Percentiles rank a stretch among this genome's conserved stretches.
These are phyloP conservation scores for Poeciliopsis presidionis DNA, from an alignment of 2,797 vertebrate genomes.

Conservation along the genomic window DNA sequence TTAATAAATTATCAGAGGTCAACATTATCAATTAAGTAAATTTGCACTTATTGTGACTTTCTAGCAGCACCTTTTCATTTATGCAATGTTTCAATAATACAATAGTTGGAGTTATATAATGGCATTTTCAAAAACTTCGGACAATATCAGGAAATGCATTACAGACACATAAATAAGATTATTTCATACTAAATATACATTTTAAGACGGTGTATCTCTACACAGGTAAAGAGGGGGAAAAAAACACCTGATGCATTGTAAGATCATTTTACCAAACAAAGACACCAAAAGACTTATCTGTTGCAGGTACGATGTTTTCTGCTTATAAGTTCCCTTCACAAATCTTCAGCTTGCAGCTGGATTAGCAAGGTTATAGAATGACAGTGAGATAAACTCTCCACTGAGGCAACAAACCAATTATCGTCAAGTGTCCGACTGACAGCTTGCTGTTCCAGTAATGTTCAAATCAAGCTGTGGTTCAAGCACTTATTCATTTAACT, in stretches of 20 bases:
- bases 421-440: constrained; percentile 35
- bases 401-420: constrained; percentile 43
- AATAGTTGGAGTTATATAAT: background rate
- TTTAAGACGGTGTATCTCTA: background rate
- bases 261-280: background rate
- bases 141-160: background rate
- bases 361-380: constrained; percentile 9
- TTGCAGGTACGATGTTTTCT: background rate
- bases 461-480: constrained; percentile 41
- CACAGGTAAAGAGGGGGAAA: background rate
- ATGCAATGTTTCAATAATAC: background rate
- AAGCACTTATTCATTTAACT: constrained; percentile 50
- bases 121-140: background rate
- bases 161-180: background rate
- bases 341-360: background rate
- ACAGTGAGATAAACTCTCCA: background rate
- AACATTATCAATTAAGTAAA: background rate
- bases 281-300: too few relatives aligned
- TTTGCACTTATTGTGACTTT: background rate
- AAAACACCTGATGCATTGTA: background rate
- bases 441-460: constrained; percentile 51
- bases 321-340: background rate
- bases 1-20: background rate
- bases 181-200: background rate
- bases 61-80: background rate